Evolutionary conservation across 2,113 vertebrate species (phyloP).

Genomic region (Pristiophorus japonicus): DNA sequence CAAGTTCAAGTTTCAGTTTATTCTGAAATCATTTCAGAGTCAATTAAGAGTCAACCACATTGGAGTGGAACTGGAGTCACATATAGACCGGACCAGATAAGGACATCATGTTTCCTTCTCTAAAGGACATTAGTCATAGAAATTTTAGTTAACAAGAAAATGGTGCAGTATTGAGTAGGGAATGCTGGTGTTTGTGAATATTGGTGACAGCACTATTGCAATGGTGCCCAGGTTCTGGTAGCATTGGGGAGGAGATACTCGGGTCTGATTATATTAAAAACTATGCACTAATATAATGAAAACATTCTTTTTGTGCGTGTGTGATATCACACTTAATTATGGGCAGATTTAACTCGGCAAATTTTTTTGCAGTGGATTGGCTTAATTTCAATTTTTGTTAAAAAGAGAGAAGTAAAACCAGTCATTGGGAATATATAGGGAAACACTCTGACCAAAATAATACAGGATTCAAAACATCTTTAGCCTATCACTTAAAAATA

Average conservation of each 20-base stretch:
- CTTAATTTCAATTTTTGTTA: not conserved
- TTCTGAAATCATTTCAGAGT: not conserved
- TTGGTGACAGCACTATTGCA: not conserved
- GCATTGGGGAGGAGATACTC: not conserved
- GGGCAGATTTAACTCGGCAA: not conserved
- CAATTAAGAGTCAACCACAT: not conserved
- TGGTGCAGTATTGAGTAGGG: not conserved
- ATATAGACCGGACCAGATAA: not conserved
- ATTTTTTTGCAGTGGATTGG: not conserved
- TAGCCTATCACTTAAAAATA: not conserved
- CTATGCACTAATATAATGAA: not conserved
- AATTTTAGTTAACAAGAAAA: too few species aligned
- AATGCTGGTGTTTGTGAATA: too few species aligned
- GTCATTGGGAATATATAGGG: not conserved
- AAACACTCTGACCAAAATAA: not conserved
- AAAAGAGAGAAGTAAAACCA: not conserved
- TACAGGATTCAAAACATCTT: not conserved
- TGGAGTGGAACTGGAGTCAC: not conserved
- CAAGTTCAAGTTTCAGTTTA: not conserved
- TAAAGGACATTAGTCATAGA: not conserved
- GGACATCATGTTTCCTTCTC: not conserved
- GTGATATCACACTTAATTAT: not conserved
- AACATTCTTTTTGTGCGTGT: not conserved
- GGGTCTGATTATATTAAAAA: not conserved
- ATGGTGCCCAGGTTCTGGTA: not conserved